Evolutionary conservation across 2,888 invertebrate genomes (phyloP).

Genomic region (Phengaris arion): DNA sequence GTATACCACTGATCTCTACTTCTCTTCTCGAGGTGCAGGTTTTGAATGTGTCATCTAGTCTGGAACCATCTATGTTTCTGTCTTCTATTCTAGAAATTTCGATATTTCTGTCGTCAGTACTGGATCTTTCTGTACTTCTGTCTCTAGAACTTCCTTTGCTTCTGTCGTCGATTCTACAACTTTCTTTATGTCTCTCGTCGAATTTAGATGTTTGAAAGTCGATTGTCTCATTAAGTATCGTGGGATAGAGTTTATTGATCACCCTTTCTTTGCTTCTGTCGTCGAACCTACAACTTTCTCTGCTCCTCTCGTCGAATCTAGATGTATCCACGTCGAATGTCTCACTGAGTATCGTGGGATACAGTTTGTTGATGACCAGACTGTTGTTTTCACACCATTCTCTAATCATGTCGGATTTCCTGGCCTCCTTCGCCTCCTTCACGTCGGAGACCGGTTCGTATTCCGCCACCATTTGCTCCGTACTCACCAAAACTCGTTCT

Average conservation of each 20-base stretch:
- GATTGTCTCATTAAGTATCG: slow-evolving; percentile 63
- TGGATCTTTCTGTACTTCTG: background rate
- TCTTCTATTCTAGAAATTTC: slow-evolving; percentile 53
- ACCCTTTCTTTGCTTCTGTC: slow-evolving; percentile 35
- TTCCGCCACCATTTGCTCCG: slow-evolving; percentile 80
- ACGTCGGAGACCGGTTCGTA: slow-evolving; percentile 62
- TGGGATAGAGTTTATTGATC: slow-evolving; percentile 69
- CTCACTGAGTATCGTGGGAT: slow-evolving; percentile 67
- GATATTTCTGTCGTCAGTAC: background rate
- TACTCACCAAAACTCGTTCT: slow-evolving; percentile 83
- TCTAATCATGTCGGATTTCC: slow-evolving; percentile 67
- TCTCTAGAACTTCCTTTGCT: background rate
- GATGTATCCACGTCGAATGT: slow-evolving; percentile 59
- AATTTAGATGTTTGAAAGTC: slow-evolving; percentile 55
- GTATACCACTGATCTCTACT: slow-evolving; percentile 61
- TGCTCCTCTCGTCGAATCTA: slow-evolving; percentile 45
- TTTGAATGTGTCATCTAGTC: slow-evolving; percentile 45
- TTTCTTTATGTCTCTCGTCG: slow-evolving; percentile 39
- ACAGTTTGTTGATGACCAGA: slow-evolving; percentile 64
- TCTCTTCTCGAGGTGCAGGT: slow-evolving; percentile 58
- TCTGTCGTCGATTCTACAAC: background rate
- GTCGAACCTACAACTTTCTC: background rate
- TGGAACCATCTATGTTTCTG: slow-evolving; percentile 27
- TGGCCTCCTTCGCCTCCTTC: slow-evolving; percentile 45
- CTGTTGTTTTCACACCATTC: slow-evolving; percentile 71